Percentiles rank a stretch among this genome's conserved stretches.
Evolutionary conservation across 2,797 vertebrate species (phyloP).

Genomic region (Pangasius macronema): DNA sequence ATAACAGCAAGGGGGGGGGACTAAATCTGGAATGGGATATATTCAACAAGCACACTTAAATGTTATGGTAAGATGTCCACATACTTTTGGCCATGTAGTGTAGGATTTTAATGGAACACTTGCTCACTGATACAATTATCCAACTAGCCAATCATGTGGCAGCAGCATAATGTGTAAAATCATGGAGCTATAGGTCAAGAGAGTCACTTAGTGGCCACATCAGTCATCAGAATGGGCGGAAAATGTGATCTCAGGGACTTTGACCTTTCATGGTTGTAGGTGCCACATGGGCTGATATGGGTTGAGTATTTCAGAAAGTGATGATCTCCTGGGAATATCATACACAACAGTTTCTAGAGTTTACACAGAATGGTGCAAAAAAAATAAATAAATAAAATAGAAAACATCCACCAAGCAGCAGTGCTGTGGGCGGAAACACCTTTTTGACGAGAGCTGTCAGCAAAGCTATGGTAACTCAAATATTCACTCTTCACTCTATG

Average conservation of each 20-base stretch:
- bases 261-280: neutral
- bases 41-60: too few relatives aligned
- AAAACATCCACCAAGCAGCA: neutral
- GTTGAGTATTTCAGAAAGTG: neutral
- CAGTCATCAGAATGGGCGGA: neutral
- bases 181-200: too few relatives aligned
- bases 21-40: too few relatives aligned
- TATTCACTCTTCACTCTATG: neutral
- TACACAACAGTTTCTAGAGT: neutral
- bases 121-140: too few relatives aligned
- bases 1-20: too few relatives aligned
- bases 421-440: neutral
- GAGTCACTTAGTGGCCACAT: neutral
- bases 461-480: neutral
- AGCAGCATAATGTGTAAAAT: too few relatives aligned
- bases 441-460: neutral
- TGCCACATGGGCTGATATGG: neutral
- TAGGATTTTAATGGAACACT: too few relatives aligned
- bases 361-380: neutral
- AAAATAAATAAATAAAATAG: neutral
- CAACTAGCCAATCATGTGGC: too few relatives aligned
- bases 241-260: neutral
- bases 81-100: too few relatives aligned
- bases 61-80: too few relatives aligned
- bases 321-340: neutral